Evolutionary conservation across 2,113 vertebrate species (phyloP).

Genomic region (Gracilinanus agilis): DNA sequence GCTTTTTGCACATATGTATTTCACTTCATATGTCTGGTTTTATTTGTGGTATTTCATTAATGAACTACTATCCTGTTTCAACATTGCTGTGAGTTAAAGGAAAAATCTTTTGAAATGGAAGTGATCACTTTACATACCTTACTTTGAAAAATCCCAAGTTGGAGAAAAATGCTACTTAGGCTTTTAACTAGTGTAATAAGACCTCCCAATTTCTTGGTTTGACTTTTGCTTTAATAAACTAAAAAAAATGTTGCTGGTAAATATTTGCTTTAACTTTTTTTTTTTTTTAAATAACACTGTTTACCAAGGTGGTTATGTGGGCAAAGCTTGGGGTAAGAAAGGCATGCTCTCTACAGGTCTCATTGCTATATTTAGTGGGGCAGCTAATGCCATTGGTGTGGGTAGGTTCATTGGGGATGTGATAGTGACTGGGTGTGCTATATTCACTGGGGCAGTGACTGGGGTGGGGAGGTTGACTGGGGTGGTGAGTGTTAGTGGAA

Average conservation of each 20-base stretch:
- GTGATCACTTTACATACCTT: constrained; percentile 80
- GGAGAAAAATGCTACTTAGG: constrained; percentile 82
- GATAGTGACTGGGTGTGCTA: constrained; percentile 97
- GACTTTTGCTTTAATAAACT: constrained; percentile 80
- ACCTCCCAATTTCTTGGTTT: constrained; percentile 83
- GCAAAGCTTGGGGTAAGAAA: constrained; percentile 98
- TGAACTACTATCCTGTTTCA: constrained; percentile 84
- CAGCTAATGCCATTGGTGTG: constrained; percentile 94
- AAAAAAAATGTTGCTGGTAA: constrained; percentile 87
- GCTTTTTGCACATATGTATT: constrained; percentile 68
- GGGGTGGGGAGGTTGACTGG: constrained; percentile 95
- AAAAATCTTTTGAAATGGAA: constrained; percentile 83
- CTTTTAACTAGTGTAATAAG: constrained; percentile 80
- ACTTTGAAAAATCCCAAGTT: constrained; percentile 85
- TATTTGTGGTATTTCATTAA: constrained; percentile 77
- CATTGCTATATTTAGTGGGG: constrained; percentile 98
- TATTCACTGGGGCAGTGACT: constrained; percentile 92
- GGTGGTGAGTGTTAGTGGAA: constrained; percentile 92
- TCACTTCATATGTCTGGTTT: constrained; percentile 71
- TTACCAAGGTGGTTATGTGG: constrained; percentile 98
- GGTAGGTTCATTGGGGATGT: constrained; percentile 94
- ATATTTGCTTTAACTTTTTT: constrained; percentile 86
- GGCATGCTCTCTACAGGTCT: constrained; percentile 98
- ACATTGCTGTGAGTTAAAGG: constrained; percentile 82
- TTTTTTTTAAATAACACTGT: constrained; percentile 84